Evolutionary conservation across 2,113 vertebrate genomes (phyloP).

Genomic region (Odontesthes bonariensis): DNA sequence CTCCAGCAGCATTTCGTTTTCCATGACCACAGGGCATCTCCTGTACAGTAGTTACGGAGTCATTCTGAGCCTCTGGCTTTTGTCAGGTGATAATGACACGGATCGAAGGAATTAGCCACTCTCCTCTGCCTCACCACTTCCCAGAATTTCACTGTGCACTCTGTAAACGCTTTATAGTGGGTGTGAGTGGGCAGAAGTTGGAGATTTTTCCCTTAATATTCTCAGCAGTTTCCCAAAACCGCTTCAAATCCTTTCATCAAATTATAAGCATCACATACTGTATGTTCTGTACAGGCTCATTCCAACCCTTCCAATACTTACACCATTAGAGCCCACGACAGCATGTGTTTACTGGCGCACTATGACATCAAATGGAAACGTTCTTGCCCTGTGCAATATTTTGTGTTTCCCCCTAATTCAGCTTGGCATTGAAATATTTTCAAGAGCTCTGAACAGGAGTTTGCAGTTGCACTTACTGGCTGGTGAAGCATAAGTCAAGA

Average conservation of each 20-base stretch:
- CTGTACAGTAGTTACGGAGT: background rate
- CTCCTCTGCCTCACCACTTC: background rate
- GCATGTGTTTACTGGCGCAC: background rate
- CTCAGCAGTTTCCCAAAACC: background rate
- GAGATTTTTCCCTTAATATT: background rate
- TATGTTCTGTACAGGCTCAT: background rate
- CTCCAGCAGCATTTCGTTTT: background rate
- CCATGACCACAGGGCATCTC: background rate
- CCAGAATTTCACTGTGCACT: background rate
- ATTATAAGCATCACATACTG: background rate
- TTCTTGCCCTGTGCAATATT: slow-evolving; percentile 2
- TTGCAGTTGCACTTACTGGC: background rate
- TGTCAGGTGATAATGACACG: slow-evolving; percentile 9
- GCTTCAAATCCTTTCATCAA: background rate
- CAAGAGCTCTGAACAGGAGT: background rate
- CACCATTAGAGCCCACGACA: slow-evolving; percentile 5
- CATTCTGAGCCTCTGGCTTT: background rate
- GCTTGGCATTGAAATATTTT: slow-evolving; percentile 16
- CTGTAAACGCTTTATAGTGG: background rate
- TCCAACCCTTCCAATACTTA: slow-evolving; percentile 12
- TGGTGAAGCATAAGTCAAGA: slow-evolving; percentile 14
- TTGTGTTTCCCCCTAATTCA: slow-evolving; percentile 3
- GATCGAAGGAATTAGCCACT: slow-evolving; percentile 4
- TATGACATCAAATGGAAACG: background rate
- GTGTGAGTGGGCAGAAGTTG: background rate